Evolutionary conservation across 92 coral and sea anemone genomes (phyloP), one percentile per base, ranked within the genome.

Genomic region (Actinostola sp.): DNA sequence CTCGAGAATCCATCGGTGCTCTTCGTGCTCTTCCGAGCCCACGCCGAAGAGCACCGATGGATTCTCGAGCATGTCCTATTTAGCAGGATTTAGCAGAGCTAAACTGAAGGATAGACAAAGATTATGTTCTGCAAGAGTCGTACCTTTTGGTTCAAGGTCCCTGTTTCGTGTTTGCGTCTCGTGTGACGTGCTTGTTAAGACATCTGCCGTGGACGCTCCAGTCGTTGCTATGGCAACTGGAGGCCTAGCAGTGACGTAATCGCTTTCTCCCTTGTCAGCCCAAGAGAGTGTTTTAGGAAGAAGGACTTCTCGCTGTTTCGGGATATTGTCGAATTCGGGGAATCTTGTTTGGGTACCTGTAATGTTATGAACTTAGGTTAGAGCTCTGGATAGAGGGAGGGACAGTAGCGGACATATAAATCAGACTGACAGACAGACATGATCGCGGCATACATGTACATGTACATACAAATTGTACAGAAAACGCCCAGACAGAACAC

Each of bases 121-220:
- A n/a, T n/a, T n/a, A n/a, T n/a, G n/a, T n/a, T n/a, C n/a, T n/a
- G n/a, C n/a, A n/a, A n/a, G n/a, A n/a, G n/a, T n/a, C n/a, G 11
- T 64, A 90, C 97, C 97, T 83, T 76, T 90, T 4, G 97, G 97
- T 67, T 90, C 97, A 33, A 87, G 77, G 68, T 90, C 97, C 42
- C 90, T 77, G 72, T 90, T 84, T 46, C 97, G 73, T 15, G 97
- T 90, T 68, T 90, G 97, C 75, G 97, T 90, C 50, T 90, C 92
- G 60, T 82, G 63, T 17, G 91, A 72, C 19, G 79, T 70, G 31
- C 74, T 71, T 38, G 84, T 72, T 44, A 31, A 66, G 2, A 61
- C 73, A 54, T 90, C 89, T 24, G 90, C 63, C 0, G 97, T 87
- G 24, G 85, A 72, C 1, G 92, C 81, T 8, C 89, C 96, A 29